Base-by-base conservation (phyloP, 2,113 vertebrate genomes). In the Heterotis niloticus region DNA sequence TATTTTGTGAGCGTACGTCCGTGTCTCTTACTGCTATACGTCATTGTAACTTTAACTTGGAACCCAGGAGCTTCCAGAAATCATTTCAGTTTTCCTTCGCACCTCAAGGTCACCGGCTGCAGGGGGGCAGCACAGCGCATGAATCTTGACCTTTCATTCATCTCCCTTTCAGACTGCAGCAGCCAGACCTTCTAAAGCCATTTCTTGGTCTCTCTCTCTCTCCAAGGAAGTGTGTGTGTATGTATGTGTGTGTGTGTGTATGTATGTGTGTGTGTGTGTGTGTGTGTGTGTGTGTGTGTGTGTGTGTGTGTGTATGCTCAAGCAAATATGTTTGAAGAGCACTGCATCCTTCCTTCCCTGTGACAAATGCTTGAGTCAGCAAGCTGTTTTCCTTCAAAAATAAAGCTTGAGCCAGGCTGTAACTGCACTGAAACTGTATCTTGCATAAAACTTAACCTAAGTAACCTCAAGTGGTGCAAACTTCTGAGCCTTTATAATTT, bases 81-180 rank as follows among this genome's bases (percentile, higher is more conserved):
- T 65, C 76, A 78, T 78, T 78, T 68, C 24, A n/a, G 10, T 56
- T 44, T 57, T 64, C 29, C 0, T 76, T n/a, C n/a, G n/a, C 59
- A 20, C 28, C 44, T 10, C 17, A 64, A 73, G 70, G 18, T 73
- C 28, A 68, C n/a, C 44, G 67, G 52, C 78, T 71, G 76, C 72
- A n/a, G 64, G 79, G 65, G 71, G 79, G 79, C 73, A 68, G 26
- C 54, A 80, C 20, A 68, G 26, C 52, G 18, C 51, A 34, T 24
- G 18, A 57, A 64, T 57, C 54, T 54, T 57, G 23, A 26, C 57
- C 77, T 51, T 62, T 62, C 51, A 54, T 24, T 74, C 29, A 10
- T 65, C 56, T 52, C 51, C 23, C n/a, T 79, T 74, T 74, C 70
- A 74, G 78, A 17, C 16, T 5, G 23, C 13, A 13, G 20, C 59